Percentiles rank a stretch among this genome's conserved stretches.
These are phyloP conservation scores for Amphibalanus amphitrite DNA, from an alignment of 1,140 invertebrate genomes.

Conservation along the genomic window DNA sequence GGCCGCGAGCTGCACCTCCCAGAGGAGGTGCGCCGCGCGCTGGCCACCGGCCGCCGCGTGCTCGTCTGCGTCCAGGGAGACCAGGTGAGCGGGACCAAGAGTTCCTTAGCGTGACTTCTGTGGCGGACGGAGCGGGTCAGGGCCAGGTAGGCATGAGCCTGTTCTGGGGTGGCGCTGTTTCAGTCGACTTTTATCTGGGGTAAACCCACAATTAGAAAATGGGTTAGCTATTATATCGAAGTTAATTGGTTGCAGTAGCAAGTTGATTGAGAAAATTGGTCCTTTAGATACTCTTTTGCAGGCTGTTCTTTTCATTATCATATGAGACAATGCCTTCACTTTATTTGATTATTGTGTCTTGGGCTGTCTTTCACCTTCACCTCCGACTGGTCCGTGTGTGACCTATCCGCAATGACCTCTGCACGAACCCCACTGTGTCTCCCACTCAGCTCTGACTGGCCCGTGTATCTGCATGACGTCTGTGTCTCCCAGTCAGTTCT, in stretches of 20 bases:
- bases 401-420: too few species aligned
- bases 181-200: background rate
- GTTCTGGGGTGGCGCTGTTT: background rate
- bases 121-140: background rate
- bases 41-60: background rate
- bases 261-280: background rate
- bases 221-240: background rate
- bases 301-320: too few species aligned
- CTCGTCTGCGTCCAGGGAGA: background rate
- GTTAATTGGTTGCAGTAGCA: background rate
- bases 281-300: too few species aligned
- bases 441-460: too few species aligned
- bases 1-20: background rate
- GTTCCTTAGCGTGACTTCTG: background rate
- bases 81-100: background rate
- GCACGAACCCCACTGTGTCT: too few species aligned
- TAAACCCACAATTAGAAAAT: background rate
- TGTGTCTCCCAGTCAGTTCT: too few species aligned
- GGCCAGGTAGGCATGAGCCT: background rate
- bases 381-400: too few species aligned
- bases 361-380: too few species aligned
- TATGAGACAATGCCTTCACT: too few species aligned
- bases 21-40: background rate
- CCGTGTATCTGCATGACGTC: too few species aligned
- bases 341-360: too few species aligned